Base-by-base conservation (phyloP, 2,113 vertebrate species). In the Aythya baeri region DNA sequence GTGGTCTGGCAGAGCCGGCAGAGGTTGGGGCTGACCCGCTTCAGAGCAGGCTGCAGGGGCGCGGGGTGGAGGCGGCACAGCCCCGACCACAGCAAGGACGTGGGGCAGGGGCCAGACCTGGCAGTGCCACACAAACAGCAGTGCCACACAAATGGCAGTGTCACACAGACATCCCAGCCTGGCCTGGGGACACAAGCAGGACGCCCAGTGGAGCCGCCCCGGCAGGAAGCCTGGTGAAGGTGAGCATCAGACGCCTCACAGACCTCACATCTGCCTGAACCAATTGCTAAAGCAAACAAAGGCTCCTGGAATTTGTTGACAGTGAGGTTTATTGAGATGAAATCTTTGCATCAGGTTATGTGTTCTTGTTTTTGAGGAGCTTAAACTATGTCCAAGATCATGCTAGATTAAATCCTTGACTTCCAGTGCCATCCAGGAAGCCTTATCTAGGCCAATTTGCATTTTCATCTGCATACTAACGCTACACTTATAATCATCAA, bases 331-430 rank as follows among this genome's bases (percentile, higher is more conserved):
- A 78, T 49, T 62, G 92, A 94, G 89, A 83, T 52, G 13, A 95
- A 95, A 86, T 90, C 59, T 87, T 36, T 78, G 57, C 88, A 88
- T 78, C 43, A 62, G 50, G 91, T 63, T 92, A 50, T 5, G 58
- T 74, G 67, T 22, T 91, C 78, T 46, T 91, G 72, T 89, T 92
- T 92, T 72, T 76, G 81, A 92, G 67, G 78, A 89, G 67, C 81
- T 94, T 93, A 93, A 92, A 83, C 81, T 52, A 38, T 17, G 46
- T 67, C 81, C 83, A 83, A 52, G 88, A 91, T 87, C 67, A 86
- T 41, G 63, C 63, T 63, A 38, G 72, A 91, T 90, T 70, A 94
- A 95, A 95, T 80, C 78, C 86, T 55, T 29, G 34, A 32, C 54
- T 57, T 43, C 46, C 58, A 34, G 36, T 29, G 7, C 86, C 10